These are phyloP conservation scores for Colletes collaris DNA, from an alignment of 2,888 invertebrate species.

Conservation along the genomic window DNA sequence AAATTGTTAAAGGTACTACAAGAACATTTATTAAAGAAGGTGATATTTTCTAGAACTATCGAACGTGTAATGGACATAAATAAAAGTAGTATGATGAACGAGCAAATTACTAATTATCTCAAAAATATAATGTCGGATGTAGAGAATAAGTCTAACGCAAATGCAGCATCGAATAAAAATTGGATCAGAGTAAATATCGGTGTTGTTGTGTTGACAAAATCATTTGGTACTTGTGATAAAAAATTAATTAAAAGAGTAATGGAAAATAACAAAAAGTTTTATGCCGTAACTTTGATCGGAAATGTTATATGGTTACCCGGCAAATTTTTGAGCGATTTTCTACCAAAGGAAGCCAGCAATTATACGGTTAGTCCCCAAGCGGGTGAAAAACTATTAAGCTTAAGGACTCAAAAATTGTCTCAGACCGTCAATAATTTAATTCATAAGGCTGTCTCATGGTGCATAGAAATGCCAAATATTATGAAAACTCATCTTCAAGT, in stretches of 20 bases:
- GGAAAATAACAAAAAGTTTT: slow-evolving; percentile 91
- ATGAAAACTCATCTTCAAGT: slow-evolving; percentile 85
- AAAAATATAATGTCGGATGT: slow-evolving; percentile 86
- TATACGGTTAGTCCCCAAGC: slow-evolving; percentile 68
- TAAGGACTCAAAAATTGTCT: slow-evolving; percentile 72
- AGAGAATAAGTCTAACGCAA: slow-evolving; percentile 85
- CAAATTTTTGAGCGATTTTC: slow-evolving; percentile 89
- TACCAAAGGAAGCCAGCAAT: slow-evolving; percentile 83
- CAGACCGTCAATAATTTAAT: slow-evolving; percentile 83
- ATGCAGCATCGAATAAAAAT: slow-evolving; percentile 83
- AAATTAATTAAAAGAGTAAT: slow-evolving; percentile 89
- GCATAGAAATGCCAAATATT: slow-evolving; percentile 83
- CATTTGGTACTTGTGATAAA: slow-evolving; percentile 91
- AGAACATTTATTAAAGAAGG: slow-evolving; percentile 86
- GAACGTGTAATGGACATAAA: slow-evolving; percentile 83
- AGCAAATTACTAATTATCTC: slow-evolving; percentile 88
- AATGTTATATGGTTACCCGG: slow-evolving; percentile 94
- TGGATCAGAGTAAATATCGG: slow-evolving; percentile 88
- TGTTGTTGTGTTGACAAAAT: slow-evolving; percentile 87
- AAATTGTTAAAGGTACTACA: slow-evolving; percentile 89
- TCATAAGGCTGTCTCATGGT: slow-evolving; percentile 83
- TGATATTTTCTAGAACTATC: slow-evolving; percentile 83
- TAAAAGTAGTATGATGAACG: slow-evolving; percentile 84
- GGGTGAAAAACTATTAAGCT: slow-evolving; percentile 76
- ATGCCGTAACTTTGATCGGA: slow-evolving; percentile 91